Percentiles rank a stretch among this genome's conserved stretches.
Conservation (phyloP, 1,140 invertebrate genomes). For the Drosophila subpulchrella region DNA sequence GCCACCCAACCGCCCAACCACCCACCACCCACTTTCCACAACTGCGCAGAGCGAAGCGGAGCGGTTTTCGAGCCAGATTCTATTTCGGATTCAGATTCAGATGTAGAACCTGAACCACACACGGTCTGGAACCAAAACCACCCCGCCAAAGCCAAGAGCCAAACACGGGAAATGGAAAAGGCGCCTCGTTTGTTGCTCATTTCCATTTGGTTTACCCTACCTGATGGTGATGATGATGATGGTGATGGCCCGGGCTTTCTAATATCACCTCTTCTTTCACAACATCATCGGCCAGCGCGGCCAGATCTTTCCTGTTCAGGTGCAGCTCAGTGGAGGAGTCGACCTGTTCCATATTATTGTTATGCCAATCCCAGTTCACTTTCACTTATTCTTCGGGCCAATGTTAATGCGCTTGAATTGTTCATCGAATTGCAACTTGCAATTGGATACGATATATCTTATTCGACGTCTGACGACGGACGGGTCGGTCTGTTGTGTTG, state of each 20-base stretch:
- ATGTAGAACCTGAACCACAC: slow-evolving; percentile 21
- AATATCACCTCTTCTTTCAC: slow-evolving; percentile 84
- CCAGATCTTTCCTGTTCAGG: slow-evolving; percentile 82
- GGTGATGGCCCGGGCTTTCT: slow-evolving; percentile 66
- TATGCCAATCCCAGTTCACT: slow-evolving; percentile 57
- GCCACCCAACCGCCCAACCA: slow-evolving; percentile 29
- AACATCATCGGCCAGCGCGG: slow-evolving; percentile 73
- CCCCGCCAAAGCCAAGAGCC: slow-evolving; percentile 43
- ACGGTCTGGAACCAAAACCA: slow-evolving; percentile 51
- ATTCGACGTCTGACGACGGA: slow-evolving; percentile 13
- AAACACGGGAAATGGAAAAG: slow-evolving; percentile 23
- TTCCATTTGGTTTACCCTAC: slow-evolving; percentile 48
- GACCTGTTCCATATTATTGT: slow-evolving; percentile 79
- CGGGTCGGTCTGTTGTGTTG: slow-evolving; percentile 48
- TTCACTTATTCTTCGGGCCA: slow-evolving; percentile 56
- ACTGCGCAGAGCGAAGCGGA: slow-evolving; percentile 55
- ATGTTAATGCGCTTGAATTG: slow-evolving; percentile 49
- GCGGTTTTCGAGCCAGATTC: slow-evolving; percentile 35
- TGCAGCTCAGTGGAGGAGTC: slow-evolving; percentile 81
- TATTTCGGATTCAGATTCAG: slow-evolving; percentile 12
- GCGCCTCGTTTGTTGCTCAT: slow-evolving; percentile 52
- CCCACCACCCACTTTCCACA: slow-evolving; percentile 60
- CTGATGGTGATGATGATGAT: slow-evolving; percentile 65
- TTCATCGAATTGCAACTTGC: slow-evolving; percentile 75
- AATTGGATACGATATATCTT: slow-evolving; percentile 58